Evolutionary conservation across 2,888 invertebrate species (phyloP).

Genomic region (Platycnemis pennipes): DNA sequence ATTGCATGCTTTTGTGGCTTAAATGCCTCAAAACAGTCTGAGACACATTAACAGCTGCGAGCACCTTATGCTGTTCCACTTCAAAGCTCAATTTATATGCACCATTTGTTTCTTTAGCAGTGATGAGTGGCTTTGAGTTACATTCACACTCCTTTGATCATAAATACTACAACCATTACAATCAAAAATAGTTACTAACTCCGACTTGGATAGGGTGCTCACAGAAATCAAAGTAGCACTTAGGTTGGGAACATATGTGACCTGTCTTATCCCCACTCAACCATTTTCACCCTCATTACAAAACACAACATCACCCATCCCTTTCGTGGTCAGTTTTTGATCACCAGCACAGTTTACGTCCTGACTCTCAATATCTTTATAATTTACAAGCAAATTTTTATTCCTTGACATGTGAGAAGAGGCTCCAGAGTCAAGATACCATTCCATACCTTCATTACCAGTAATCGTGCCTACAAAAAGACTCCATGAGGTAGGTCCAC

Average conservation of each 20-base stretch:
- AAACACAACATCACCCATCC: neutral
- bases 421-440: neutral
- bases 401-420: neutral
- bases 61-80: neutral
- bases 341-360: neutral
- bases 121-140: neutral
- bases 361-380: neutral
- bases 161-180: neutral
- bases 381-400: neutral
- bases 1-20: neutral
- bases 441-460: neutral
- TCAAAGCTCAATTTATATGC: neutral
- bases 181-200: neutral
- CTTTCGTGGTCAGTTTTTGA: neutral
- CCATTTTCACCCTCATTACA: neutral
- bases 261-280: neutral
- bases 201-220: neutral
- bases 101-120: neutral
- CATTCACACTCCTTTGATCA: neutral
- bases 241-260: neutral
- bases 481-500: neutral
- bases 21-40: neutral
- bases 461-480: neutral
- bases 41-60: neutral
- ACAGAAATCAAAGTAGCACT: neutral